Conservation (phyloP, 2,888 invertebrate genomes). For the Euproctis similis region DNA sequence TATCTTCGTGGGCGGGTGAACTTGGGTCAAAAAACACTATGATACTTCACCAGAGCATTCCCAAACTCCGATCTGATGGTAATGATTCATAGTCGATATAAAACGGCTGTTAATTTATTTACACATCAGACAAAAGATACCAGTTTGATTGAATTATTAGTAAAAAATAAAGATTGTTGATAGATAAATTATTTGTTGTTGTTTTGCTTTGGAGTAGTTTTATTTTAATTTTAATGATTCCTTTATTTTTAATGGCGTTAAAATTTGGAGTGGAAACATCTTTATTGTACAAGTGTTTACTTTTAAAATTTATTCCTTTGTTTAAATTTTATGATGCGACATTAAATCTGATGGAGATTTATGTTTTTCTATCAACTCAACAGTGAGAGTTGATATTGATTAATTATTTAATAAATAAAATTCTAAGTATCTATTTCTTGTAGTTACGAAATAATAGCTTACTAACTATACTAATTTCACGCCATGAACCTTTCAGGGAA, state of each 20-base stretch:
- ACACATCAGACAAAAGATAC: slow-evolving; percentile 39
- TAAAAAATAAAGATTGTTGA: slow-evolving; percentile 31
- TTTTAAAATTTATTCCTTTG: too few species aligned
- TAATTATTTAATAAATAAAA: too few species aligned
- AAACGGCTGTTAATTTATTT: slow-evolving; percentile 59
- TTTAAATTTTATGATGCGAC: too few species aligned
- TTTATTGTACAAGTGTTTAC: slow-evolving; percentile 3
- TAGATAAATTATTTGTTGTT: too few species aligned
- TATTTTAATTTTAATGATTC: slow-evolving; percentile 6
- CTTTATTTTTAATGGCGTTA: too few species aligned
- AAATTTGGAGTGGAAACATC: slow-evolving; percentile 3
- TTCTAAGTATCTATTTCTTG: too few species aligned
- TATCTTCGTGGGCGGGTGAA: slow-evolving; percentile 61
- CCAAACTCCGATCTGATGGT: slow-evolving; percentile 14
- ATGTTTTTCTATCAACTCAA: too few species aligned
- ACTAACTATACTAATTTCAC: too few species aligned
- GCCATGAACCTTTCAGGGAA: too few species aligned
- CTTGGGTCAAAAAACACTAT: slow-evolving; percentile 61
- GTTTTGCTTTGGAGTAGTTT: slow-evolving; percentile 21
- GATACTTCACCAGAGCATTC: slow-evolving; percentile 17
- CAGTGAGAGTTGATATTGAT: too few species aligned
- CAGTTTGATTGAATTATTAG: slow-evolving; percentile 46
- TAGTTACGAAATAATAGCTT: too few species aligned
- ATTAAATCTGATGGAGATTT: too few species aligned
- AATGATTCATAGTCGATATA: slow-evolving; percentile 56